These are phyloP conservation scores for Caradrina clavipalpis DNA, from an alignment of 2,888 invertebrate species.

Conservation along the genomic window DNA sequence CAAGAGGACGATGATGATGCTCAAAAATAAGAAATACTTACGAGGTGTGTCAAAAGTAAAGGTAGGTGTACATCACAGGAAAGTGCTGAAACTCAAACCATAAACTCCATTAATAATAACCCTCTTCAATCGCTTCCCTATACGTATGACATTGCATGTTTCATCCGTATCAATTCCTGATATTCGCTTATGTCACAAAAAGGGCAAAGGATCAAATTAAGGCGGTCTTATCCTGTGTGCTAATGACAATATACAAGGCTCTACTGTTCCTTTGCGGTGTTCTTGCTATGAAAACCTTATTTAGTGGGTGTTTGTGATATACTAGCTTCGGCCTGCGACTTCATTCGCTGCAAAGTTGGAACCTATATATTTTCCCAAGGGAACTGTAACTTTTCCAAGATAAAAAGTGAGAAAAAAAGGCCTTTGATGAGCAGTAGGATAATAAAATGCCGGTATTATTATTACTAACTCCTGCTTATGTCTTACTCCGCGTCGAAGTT, in stretches of 20 bases:
- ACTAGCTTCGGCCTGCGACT: too few species aligned
- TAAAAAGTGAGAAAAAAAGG: too few species aligned
- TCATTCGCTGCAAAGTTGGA: too few species aligned
- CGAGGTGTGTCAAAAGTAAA: constrained; percentile 2
- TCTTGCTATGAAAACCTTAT: neutral
- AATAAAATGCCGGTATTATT: too few species aligned
- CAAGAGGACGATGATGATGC: neutral
- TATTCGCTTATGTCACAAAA: constrained; percentile 29
- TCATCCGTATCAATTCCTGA: constrained; percentile 25
- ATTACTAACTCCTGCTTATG: too few species aligned
- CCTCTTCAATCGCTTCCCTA: constrained; percentile 45
- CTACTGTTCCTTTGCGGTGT: neutral
- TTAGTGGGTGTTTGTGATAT: too few species aligned
- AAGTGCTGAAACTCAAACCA: constrained; percentile 31
- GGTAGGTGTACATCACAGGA: constrained; percentile 14
- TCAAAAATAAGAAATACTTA: constrained; percentile 21
- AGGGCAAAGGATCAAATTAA: neutral
- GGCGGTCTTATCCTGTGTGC: neutral
- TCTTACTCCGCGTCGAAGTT: too few species aligned
- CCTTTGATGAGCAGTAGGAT: too few species aligned
- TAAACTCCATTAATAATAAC: constrained; percentile 52
- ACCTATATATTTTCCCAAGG: too few species aligned
- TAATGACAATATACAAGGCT: constrained; percentile 1
- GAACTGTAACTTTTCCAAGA: too few species aligned
- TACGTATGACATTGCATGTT: constrained; percentile 49